phyloP scores from a whole-genome alignment of 2,113 vertebrate genomes.

The Lophotis ruficrista region DNA sequence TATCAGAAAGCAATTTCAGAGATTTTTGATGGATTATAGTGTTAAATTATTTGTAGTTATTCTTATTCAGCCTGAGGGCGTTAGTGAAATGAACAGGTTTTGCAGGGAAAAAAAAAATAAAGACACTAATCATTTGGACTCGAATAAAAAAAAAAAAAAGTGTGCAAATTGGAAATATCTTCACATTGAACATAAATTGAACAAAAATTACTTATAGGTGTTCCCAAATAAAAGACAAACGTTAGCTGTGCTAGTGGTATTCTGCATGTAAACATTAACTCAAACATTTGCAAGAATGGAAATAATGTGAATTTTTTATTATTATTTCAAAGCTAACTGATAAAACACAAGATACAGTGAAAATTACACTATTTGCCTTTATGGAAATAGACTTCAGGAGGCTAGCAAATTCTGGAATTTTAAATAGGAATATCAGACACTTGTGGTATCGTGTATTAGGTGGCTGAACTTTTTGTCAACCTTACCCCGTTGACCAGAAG shows the following conservation, averaged over 20 bases:
- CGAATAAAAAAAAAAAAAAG: not conserved
- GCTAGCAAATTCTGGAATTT: not conserved
- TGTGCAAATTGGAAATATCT: not conserved
- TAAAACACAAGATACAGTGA: not conserved
- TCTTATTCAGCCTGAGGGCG: not conserved
- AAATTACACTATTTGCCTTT: not conserved
- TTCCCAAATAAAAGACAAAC: not conserved
- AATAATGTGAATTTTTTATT: not conserved
- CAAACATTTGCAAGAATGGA: not conserved
- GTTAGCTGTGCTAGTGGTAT: not conserved
- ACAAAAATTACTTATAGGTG: not conserved
- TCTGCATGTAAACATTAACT: not conserved
- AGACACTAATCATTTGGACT: not conserved
- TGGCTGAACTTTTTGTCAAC: not conserved
- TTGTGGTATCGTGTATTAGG: not conserved
- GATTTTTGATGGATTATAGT: conserved; percentile 35
- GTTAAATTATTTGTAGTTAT: not conserved
- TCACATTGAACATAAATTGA: not conserved
- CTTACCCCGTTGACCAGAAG: not conserved
- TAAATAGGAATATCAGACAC: not conserved
- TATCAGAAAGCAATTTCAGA: conserved; percentile 40
- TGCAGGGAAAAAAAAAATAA: not conserved
- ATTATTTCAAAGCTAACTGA: not conserved
- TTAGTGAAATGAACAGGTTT: not conserved
- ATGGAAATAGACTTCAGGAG: not conserved